phyloP scores from a whole-genome alignment of 37 sponge, comb jelly and placozoan genomes.

The Dysidea cf. avara region DNA sequence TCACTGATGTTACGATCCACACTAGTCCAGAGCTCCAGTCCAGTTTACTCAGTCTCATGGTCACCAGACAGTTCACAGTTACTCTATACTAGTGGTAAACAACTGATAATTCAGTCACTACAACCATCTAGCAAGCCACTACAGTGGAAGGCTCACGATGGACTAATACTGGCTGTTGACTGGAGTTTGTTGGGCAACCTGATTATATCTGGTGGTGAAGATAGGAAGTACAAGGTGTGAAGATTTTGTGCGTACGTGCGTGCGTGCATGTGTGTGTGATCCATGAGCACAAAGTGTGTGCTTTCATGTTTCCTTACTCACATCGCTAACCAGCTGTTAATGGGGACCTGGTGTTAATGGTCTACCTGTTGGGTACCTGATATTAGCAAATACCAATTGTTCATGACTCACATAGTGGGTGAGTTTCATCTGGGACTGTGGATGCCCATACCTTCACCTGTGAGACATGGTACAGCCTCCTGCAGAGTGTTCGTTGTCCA shows the following conservation, averaged over 20 bases:
- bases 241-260: conserved; percentile 8
- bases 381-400: too few relatives aligned
- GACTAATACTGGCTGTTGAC: conserved; percentile 78
- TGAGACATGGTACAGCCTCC: too few relatives aligned
- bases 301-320: too few relatives aligned
- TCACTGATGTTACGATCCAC: conserved; percentile 88
- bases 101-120: conserved; percentile 85
- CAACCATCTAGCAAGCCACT: conserved; percentile 80
- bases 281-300: too few relatives aligned
- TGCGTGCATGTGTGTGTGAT: too few relatives aligned
- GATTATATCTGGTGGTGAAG: conserved; percentile 95
- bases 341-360: too few relatives aligned
- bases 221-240: conserved; percentile 90
- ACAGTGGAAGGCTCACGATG: conserved; percentile 98
- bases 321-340: too few relatives aligned
- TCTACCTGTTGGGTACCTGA: too few relatives aligned
- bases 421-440: too few relatives aligned
- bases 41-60: conserved; percentile 89
- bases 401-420: too few relatives aligned
- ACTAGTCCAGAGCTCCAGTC: conserved; percentile 69
- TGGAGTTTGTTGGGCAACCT: conserved; percentile 84
- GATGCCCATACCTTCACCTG: too few relatives aligned
- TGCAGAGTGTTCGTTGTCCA: too few relatives aligned
- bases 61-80: conserved; percentile 91
- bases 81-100: conserved; percentile 74